Base-by-base conservation (phyloP, 2,113 vertebrate species). In the Sinocyclocheilus anophthalmus region DNA sequence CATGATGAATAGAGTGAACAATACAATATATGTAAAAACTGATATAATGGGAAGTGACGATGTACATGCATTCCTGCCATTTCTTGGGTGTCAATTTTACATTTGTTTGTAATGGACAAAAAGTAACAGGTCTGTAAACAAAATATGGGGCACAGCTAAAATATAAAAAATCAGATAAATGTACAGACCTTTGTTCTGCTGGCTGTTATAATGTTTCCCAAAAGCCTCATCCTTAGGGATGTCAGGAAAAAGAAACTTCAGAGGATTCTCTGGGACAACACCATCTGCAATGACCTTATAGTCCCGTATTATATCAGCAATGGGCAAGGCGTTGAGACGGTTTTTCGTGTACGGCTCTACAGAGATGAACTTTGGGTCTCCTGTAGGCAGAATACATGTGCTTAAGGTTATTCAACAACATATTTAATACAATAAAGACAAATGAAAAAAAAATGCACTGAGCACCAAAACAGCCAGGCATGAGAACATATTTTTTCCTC, bases 171-270 rank as follows among this genome's bases (percentile, higher is more conserved):
- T 18, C 16, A 12, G 18, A 67, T 24, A 10, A 12, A 61, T 53
- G 72, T 22, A 61, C 6, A 72, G 65, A 26, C 98, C 97, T 98
- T 96, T 97, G 3, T 93, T 96, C 2, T 96, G 96, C 93, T 97
- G 97, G 83, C 95, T 97, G 94, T 96, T 99, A 95, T 99, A 99
- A 93, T 98, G 96, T 88, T 96, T 97, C 76, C 97, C 93, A 20
- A 99, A 99, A 13, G 97, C 98, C 84, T 98, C 97, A 5, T 99
- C 97, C 94, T 99, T 99, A 87, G 97, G 97, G 76, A 97, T 96
- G 91, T 97, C 95, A 3, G 98, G 98, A 80, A 97, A 99, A n/a
- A 99, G 96, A 85, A 96, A 98, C 91, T 99, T 97, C 26, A 99
- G 95, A 1, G 98, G 98, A 92, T 98, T 99, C 92, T 98, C 96